Percentiles rank a stretch among this genome's conserved stretches.
These are phyloP conservation scores for Meta bourneti DNA, from an alignment of 2,888 invertebrate genomes.

Conservation along the genomic window DNA sequence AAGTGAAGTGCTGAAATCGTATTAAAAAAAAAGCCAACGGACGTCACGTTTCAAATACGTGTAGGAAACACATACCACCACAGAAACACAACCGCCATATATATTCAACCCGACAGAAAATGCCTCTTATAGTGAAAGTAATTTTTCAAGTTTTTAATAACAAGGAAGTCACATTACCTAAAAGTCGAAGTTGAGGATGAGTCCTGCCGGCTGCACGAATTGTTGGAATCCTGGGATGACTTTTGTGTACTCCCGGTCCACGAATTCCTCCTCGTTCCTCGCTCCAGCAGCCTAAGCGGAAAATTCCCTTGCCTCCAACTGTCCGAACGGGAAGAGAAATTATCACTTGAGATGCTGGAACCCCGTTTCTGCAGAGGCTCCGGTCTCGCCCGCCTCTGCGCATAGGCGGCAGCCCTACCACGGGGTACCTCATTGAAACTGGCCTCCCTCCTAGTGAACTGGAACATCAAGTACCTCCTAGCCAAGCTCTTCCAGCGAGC, in stretches of 20 bases:
- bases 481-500: conserved; percentile 76
- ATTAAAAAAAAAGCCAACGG: too few relatives aligned
- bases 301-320: conserved; percentile 87
- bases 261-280: conserved; percentile 84
- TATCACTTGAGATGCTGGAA: conserved; percentile 88
- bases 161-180: conserved; percentile 81
- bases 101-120: too few relatives aligned
- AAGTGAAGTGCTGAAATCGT: too few relatives aligned
- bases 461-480: conserved; percentile 74
- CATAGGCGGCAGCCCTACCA: conserved; percentile 87
- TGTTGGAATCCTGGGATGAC: conserved; percentile 94
- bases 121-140: too few relatives aligned
- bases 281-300: conserved; percentile 86
- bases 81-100: too few relatives aligned
- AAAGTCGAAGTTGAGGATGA: conserved; percentile 95
- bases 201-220: conserved; percentile 94
- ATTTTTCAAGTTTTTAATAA: too few relatives aligned
- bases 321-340: conserved; percentile 92
- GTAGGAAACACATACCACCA: too few relatives aligned
- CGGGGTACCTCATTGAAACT: conserved; percentile 83
- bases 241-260: conserved; percentile 86
- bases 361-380: conserved; percentile 83
- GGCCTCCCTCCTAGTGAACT: conserved; percentile 58
- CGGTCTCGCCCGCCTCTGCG: background rate
- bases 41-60: too few relatives aligned